Base-by-base conservation (phyloP, 2,113 vertebrate genomes). In the Halichoerus grypus region DNA sequence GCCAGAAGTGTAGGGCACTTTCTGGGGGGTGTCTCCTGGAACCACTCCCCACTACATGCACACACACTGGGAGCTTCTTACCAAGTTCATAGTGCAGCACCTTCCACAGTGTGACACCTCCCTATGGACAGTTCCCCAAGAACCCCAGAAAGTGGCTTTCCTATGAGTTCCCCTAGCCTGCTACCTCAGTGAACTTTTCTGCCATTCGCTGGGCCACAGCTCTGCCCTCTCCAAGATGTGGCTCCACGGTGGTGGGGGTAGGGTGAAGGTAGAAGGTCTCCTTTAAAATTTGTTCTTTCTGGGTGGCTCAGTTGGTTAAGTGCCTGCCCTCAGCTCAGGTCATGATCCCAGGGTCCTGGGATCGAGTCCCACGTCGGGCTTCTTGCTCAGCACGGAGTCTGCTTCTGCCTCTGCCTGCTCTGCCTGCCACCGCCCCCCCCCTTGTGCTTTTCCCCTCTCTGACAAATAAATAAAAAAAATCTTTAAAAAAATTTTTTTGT, bases 41-140 rank as follows among this genome's bases (percentile, higher is more conserved):
- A 71, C 16, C 21, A 51, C 19, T 8, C 15, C 71, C 13, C 14
- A 82, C 67, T 42, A 77, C 10, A 36, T 0, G 46, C 22, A 49
- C 51, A 46, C 51, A 87, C 51, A 51, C 55, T 51, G 36, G 42
- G 36, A 55, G 7, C 18, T 53, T 46, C n/a, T 39, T 39, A 26
- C 33, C 33, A 46, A 4, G 2, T 31, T 88, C 4, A 1, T 6
- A 28, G 4, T 0, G 15, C 13, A 79, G 10, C 5, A 33, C 3
- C 71, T 77, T 76, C 33, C 72, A 92, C 26, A 76, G 3, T 11
- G 26, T 72, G 55, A 65, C 15, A 53, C n/a, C 63, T 59, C 8
- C 8, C 33, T 51, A 61, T 7, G 31, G 61, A 65, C 59, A 71
- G 28, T 11, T 77, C 59, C 4, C 59, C 42, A 28, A 51, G 71